phyloP scores from a whole-genome alignment of 2,113 vertebrate species.

The Camelus dromedarius region DNA sequence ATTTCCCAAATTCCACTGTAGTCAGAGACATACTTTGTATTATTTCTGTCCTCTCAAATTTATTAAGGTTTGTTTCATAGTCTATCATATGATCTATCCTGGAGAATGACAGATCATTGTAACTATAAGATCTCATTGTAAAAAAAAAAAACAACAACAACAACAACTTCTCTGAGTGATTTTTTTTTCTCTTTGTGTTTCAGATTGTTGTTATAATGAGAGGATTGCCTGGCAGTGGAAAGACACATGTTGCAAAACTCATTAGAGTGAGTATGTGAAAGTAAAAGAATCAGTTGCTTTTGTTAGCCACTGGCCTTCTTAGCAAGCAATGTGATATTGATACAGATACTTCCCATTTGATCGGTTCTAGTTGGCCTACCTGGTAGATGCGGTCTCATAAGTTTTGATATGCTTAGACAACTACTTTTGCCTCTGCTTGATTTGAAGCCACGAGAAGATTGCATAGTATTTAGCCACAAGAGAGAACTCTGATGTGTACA shows the following conservation, averaged over 20 bases:
- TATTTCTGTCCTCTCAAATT: neutral
- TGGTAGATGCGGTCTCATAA: neutral
- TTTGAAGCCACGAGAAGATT: conserved; percentile 41
- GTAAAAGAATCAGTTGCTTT: neutral
- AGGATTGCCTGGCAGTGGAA: conserved; percentile 98
- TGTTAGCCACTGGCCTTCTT: conserved; percentile 45
- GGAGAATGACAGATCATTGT: neutral
- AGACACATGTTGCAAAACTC: conserved; percentile 99
- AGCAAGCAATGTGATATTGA: neutral
- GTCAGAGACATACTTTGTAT: conserved; percentile 1
- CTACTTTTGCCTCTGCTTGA: conserved; percentile 52
- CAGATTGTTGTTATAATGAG: conserved; percentile 99
- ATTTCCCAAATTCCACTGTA: neutral
- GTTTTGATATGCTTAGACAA: neutral
- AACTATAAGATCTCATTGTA: neutral
- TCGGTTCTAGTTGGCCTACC: neutral
- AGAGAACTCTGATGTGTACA: conserved; percentile 7
- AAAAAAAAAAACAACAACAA: conserved; percentile 14
- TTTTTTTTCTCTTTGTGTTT: conserved; percentile 76
- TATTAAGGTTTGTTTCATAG: conserved; percentile 23
- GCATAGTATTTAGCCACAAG: conserved; percentile 9
- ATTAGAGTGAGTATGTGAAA: conserved; percentile 92
- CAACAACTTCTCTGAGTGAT: neutral
- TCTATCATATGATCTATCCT: neutral
- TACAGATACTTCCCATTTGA: neutral